phyloP scores from a whole-genome alignment of 2,797 vertebrate species.

The Rallus crepitans region DNA sequence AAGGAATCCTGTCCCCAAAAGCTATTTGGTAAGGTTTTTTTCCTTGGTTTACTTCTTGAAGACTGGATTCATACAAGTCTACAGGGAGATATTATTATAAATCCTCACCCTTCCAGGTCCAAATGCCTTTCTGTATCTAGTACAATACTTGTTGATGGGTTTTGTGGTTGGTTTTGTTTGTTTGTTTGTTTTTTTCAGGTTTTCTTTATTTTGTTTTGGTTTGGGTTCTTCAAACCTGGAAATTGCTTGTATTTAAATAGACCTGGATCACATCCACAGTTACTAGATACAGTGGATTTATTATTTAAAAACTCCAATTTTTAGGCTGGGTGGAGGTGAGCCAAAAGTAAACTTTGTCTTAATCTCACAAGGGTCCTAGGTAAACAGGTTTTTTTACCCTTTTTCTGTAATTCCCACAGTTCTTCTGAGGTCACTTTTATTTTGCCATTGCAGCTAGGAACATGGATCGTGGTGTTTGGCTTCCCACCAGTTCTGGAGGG shows the following conservation, averaged over 20 bases:
- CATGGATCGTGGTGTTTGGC: not conserved
- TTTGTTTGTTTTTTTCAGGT: not conserved
- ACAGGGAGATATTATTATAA: not conserved
- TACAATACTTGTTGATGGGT: not conserved
- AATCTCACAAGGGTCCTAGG: not conserved
- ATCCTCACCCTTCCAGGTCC: not conserved
- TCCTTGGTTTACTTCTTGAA: not conserved
- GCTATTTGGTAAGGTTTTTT: not conserved
- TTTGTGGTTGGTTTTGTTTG: not conserved
- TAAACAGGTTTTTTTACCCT: accelerated
- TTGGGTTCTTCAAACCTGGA: not conserved
- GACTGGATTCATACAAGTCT: not conserved
- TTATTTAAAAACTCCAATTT: not conserved
- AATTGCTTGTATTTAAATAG: not conserved
- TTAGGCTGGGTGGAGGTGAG: not conserved
- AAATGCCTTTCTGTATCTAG: not conserved
- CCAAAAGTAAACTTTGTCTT: not conserved
- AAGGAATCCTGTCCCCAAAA: not conserved
- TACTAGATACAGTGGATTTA: not conserved
- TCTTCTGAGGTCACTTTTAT: not conserved
- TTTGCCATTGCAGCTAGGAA: not conserved
- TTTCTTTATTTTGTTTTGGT: not conserved
- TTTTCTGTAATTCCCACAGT: not conserved
- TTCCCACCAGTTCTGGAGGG: not conserved
- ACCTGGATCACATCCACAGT: not conserved